Evolutionary conservation across 30 jellyfish, hydroid and myxozoan genomes (phyloP).

Genomic region (Clytia hemisphaerica): DNA sequence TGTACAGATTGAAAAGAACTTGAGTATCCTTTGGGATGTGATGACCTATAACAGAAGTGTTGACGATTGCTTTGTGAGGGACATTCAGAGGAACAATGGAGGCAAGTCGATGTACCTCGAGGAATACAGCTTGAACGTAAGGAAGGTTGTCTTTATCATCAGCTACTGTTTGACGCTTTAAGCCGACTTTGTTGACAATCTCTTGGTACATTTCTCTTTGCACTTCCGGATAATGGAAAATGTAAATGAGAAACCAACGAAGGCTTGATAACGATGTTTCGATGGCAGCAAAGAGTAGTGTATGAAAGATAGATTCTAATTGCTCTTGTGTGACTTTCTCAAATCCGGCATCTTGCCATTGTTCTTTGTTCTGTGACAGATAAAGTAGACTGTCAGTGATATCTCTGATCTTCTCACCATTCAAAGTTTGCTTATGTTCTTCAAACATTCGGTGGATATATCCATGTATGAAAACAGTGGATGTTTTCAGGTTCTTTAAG

Average conservation of each 20-base stretch:
- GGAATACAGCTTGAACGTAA: conserved; percentile 42
- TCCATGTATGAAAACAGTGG: no score
- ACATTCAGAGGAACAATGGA: conserved; percentile 69
- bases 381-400: conserved; percentile 57
- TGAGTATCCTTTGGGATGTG: conserved; percentile 49
- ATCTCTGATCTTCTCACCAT: conserved; percentile 54
- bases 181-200: conserved; percentile 27
- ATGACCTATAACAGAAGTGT: conserved; percentile 42
- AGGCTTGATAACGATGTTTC: conserved; percentile 65
- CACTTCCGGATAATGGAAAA: conserved; percentile 45
- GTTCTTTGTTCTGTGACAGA: conserved; percentile 13
- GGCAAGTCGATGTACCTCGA: conserved; percentile 49
- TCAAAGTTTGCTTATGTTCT: conserved; percentile 48
- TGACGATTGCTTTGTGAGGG: conserved; percentile 60
- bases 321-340: conserved; percentile 53
- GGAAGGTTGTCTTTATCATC: conserved; percentile 43
- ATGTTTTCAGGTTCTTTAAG: no score
- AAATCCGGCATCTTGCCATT: neutral
- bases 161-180: conserved; percentile 34
- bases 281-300: conserved; percentile 54
- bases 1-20: conserved; percentile 53
- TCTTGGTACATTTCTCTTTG: conserved; percentile 63
- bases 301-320: conserved; percentile 39
- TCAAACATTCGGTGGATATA: conserved; percentile 35
- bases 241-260: conserved; percentile 43